These are phyloP conservation scores for Orientallactaga bullata DNA, from an alignment of 2,113 vertebrate species.

Conservation along the genomic window DNA sequence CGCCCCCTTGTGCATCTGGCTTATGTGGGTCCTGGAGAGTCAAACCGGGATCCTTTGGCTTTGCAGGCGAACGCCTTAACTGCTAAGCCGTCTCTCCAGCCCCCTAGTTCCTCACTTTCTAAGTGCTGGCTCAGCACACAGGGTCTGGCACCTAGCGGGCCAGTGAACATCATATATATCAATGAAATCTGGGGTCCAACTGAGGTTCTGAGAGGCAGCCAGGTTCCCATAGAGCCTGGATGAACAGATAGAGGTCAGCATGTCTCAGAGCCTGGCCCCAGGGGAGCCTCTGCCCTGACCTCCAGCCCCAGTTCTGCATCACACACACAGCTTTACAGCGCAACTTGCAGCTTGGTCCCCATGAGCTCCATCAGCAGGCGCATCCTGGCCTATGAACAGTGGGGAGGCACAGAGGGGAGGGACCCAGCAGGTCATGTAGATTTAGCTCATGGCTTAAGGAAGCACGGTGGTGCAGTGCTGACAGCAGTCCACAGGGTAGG, in stretches of 20 bases:
- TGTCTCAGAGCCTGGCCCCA: not conserved
- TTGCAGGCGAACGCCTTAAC: too few species aligned
- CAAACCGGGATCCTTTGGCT: too few species aligned
- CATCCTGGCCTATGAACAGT: not conserved
- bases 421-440: not conserved
- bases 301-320: not conserved
- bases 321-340: not conserved
- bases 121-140: not conserved
- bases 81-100: too few species aligned
- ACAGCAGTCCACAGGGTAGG: not conserved
- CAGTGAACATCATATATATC: not conserved
- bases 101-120: not conserved
- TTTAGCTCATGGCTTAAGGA: not conserved
- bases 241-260: not conserved
- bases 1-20: too few species aligned
- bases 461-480: not conserved
- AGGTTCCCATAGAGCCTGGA: not conserved
- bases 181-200: not conserved
- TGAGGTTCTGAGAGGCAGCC: not conserved
- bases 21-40: too few species aligned
- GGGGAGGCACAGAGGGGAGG: not conserved
- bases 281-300: not conserved
- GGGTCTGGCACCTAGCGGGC: not conserved
- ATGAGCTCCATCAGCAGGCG: not conserved
- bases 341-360: not conserved